These are phyloP conservation scores for Pseudomyrmex sp. DNA, from an alignment of 1,140 invertebrate species.

Conservation along the genomic window DNA sequence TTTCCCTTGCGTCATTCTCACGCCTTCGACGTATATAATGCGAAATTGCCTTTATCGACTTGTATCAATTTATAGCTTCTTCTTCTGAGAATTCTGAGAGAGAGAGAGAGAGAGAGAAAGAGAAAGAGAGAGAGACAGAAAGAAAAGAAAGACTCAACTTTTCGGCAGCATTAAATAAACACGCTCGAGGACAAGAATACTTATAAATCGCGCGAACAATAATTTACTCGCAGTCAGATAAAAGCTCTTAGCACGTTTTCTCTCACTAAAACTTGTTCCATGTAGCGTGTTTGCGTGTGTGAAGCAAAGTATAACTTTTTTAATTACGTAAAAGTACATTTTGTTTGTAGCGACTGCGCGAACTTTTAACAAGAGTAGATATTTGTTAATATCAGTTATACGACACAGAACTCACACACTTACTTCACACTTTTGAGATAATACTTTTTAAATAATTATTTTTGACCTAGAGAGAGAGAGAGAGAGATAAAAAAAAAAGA, in stretches of 20 bases:
- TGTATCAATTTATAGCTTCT: constrained; percentile 57
- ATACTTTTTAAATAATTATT: too few species aligned
- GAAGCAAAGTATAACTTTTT: neutral
- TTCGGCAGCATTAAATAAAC: constrained; percentile 17
- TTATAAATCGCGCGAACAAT: neutral
- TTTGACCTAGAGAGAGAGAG: too few species aligned
- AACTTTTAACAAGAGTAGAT: neutral
- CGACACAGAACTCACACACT: neutral
- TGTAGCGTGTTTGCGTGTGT: neutral
- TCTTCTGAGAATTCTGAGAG: neutral
- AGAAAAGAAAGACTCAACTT: constrained; percentile 19
- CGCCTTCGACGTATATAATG: constrained; percentile 15
- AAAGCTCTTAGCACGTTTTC: neutral
- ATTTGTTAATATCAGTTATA: neutral
- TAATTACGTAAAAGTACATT: neutral
- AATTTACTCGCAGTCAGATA: neutral
- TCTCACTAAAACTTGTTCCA: neutral
- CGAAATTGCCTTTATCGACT: constrained; percentile 49
- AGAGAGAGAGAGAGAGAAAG: too few species aligned
- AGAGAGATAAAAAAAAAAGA: neutral
- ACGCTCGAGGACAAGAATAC: constrained; percentile 13
- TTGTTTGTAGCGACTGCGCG: neutral
- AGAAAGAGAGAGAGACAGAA: constrained; percentile 56
- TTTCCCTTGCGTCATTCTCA: constrained; percentile 25
- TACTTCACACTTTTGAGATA: neutral